Base-by-base conservation (phyloP, 2,797 vertebrate species). In the Bradypodion ventrale region DNA sequence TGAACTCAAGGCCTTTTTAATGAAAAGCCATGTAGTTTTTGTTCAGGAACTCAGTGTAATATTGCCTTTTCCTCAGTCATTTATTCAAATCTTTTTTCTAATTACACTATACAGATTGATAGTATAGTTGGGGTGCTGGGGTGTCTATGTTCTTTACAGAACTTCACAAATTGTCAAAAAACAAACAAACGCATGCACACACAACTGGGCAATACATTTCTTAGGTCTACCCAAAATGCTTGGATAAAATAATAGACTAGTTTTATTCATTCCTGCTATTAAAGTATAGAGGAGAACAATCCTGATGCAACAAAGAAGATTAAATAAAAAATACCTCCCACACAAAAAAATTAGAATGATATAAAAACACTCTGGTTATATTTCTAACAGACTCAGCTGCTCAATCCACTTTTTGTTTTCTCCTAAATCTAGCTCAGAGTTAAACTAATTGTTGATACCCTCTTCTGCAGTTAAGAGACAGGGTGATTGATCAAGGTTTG, bases 381-480 rank as follows among this genome's bases (percentile, higher is more conserved):
- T 87, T 90, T 83, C 59, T 88, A 89, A 83, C 35, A 82, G 37
- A 42, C 59, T 88, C 66, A 88, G 4, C 81, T 86, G 6, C 83
- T 87, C 87, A 85, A 88, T 78, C 35, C 90, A 86, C 13, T 42
- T 82, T 87, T 80, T 68, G 40, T 84, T 91, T 89, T 46, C 15
- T 0, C 74, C 79, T 87, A 92, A 87, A 78, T 72, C 80, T 88
- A 85, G 0, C 0, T 87, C 85, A 92, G 70, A 82, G 78, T 86
- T 35, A 89, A 89, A 89, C 85, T 84, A 84, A 91, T 91, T 91
- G 74, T 93, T 87, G 85, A 84, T 88, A 62, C 52, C 44, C 62
- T 84, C 93, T 89, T 87, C 44, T 87, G 87, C 75, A 83, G 66
- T 68, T 80, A 81, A 87, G 21, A 83, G 29, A 27, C 44, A 86